Evolutionary conservation across 1,140 invertebrate species (phyloP).

Genomic region (Megalonaias nervosa): DNA sequence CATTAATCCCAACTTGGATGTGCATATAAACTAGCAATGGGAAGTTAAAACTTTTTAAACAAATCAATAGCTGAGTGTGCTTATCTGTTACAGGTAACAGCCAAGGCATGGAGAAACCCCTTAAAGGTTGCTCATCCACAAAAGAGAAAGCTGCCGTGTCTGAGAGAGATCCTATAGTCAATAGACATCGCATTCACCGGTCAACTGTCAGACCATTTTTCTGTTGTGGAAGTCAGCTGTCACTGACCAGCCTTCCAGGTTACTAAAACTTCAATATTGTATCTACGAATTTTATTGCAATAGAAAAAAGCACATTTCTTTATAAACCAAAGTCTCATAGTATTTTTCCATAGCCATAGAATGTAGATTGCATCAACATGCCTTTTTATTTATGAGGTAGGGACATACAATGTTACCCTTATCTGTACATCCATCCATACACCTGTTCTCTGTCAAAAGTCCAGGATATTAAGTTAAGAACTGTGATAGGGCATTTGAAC

Average conservation of each 20-base stretch:
- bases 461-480: neutral
- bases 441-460: neutral
- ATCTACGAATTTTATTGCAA: neutral
- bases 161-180: too few relatives aligned
- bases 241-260: constrained; percentile 55
- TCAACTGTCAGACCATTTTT: constrained; percentile 65
- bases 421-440: neutral
- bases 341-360: neutral
- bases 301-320: neutral
- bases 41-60: too few relatives aligned
- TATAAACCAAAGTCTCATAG: neutral
- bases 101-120: too few relatives aligned
- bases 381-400: neutral
- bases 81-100: too few relatives aligned
- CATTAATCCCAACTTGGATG: too few relatives aligned
- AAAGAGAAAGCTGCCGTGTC: too few relatives aligned
- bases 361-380: neutral
- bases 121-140: too few relatives aligned
- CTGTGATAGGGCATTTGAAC: too few relatives aligned
- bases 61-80: too few relatives aligned
- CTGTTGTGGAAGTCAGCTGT: constrained; percentile 66
- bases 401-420: neutral
- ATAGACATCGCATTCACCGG: constrained; percentile 46
- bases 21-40: too few relatives aligned
- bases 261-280: neutral